Conservation (phyloP, 1,140 invertebrate genomes). For the Euwallacea fornicatus region DNA sequence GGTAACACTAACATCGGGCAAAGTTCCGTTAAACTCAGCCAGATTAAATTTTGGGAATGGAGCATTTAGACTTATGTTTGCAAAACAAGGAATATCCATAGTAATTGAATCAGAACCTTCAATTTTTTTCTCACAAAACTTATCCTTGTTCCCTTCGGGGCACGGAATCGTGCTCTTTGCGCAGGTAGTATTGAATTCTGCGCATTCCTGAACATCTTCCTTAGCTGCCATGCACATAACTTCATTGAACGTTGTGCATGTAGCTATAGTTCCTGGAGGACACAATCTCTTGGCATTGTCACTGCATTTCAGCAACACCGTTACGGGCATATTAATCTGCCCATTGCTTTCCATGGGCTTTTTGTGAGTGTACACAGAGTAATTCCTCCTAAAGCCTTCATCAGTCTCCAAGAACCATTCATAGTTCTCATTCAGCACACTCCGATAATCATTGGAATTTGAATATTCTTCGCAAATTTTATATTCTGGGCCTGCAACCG, state of each 20-base stretch:
- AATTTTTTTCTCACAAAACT: slow-evolving; percentile 36
- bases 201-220: slow-evolving; percentile 20
- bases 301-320: slow-evolving; percentile 28
- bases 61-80: slow-evolving; percentile 39
- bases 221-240: slow-evolving; percentile 35
- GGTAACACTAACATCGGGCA: slow-evolving; percentile 24
- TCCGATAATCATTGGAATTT: slow-evolving; percentile 36
- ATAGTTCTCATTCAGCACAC: slow-evolving; percentile 31
- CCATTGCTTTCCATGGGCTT: slow-evolving; percentile 37
- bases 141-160: slow-evolving; percentile 17
- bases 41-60: slow-evolving; percentile 38
- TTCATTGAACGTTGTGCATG: slow-evolving; percentile 40
- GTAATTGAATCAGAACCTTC: slow-evolving; percentile 21
- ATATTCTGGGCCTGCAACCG: slow-evolving; percentile 42
- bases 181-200: slow-evolving; percentile 31
- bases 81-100: slow-evolving; percentile 34
- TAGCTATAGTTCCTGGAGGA: slow-evolving; percentile 20
- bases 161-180: slow-evolving; percentile 32
- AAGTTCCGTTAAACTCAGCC: slow-evolving; percentile 34
- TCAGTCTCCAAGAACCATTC: slow-evolving; percentile 34
- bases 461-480: slow-evolving; percentile 20
- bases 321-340: slow-evolving; percentile 34
- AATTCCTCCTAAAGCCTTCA: slow-evolving; percentile 30
- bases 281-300: slow-evolving; percentile 36
- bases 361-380: slow-evolving; percentile 33